These are phyloP conservation scores for Agelas oroides DNA, from an alignment of 37 sponge, comb jelly and placozoan species.

Conservation along the genomic window DNA sequence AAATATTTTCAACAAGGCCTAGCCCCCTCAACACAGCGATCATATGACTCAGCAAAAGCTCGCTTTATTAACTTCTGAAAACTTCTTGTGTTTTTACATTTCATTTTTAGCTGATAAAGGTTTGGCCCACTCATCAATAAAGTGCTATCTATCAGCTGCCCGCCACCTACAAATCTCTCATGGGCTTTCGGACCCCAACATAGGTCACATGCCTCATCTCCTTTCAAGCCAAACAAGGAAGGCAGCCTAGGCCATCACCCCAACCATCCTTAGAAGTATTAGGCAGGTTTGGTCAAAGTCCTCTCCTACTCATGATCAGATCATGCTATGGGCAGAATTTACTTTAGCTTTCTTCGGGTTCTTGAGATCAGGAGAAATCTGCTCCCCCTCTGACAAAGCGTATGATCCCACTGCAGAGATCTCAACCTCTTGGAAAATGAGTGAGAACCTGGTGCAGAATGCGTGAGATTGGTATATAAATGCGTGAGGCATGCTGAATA, in stretches of 20 bases:
- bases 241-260: not conserved
- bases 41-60: constrained; percentile 2
- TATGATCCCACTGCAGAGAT: no score
- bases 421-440: no score
- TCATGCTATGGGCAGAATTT: no score
- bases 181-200: not conserved
- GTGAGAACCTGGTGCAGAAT: no score
- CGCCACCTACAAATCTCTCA: not conserved
- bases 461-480: no score
- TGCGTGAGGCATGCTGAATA: no score
- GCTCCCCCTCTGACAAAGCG: not conserved
- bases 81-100: not conserved
- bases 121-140: not conserved
- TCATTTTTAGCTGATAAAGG: not conserved
- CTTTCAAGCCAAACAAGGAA: not conserved
- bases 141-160: not conserved
- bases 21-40: not conserved
- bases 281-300: not conserved
- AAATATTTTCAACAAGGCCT: constrained; percentile 18
- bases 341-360: not conserved
- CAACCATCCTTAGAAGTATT: not conserved
- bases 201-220: not conserved
- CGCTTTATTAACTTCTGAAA: constrained; percentile 19
- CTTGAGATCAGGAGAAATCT: not conserved
- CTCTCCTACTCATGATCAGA: no score